Percentiles rank a stretch among this genome's conserved stretches.
Conservation (phyloP, 2,113 vertebrate genomes). For the Rhineura floridana region DNA sequence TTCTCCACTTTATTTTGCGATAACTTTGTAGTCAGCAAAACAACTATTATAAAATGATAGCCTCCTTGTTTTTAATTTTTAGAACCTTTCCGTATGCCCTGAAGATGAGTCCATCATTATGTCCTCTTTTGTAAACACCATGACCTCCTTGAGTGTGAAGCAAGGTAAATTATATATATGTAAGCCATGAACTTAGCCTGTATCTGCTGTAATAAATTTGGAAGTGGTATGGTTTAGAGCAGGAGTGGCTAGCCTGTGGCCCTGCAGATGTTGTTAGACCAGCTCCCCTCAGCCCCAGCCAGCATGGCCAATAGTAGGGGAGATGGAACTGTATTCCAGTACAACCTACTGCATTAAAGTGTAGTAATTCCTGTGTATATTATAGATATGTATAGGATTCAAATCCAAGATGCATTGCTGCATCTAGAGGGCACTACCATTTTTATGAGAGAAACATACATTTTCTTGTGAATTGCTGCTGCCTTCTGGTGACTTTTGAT, state of each 20-base stretch:
- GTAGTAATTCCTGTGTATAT: too few relatives aligned
- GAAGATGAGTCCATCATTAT: slow-evolving; percentile 99
- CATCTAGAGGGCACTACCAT: too few relatives aligned
- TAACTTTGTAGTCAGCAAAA: not conserved
- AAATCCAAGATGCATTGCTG: too few relatives aligned
- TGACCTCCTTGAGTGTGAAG: slow-evolving; percentile 98
- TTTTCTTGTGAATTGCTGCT: too few relatives aligned
- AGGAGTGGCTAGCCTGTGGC: too few relatives aligned
- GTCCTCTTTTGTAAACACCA: slow-evolving; percentile 99
- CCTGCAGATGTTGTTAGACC: too few relatives aligned
- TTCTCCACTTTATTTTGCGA: not conserved
- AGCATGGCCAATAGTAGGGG: not conserved
- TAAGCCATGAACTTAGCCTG: not conserved
- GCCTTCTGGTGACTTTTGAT: too few relatives aligned
- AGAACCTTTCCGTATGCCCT: slow-evolving; percentile 99
- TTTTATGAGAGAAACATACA: too few relatives aligned
- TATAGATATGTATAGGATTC: too few relatives aligned
- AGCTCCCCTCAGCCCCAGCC: too few relatives aligned
- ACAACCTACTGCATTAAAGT: too few relatives aligned
- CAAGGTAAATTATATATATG: slow-evolving; percentile 81
- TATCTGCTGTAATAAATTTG: not conserved
- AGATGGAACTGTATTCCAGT: too few relatives aligned
- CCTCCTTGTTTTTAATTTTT: slow-evolving; percentile 35
- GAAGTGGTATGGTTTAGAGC: not conserved
- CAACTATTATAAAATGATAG: not conserved